phyloP scores from a whole-genome alignment of 2,888 invertebrate genomes.

The Agrochola lychnidis region DNA sequence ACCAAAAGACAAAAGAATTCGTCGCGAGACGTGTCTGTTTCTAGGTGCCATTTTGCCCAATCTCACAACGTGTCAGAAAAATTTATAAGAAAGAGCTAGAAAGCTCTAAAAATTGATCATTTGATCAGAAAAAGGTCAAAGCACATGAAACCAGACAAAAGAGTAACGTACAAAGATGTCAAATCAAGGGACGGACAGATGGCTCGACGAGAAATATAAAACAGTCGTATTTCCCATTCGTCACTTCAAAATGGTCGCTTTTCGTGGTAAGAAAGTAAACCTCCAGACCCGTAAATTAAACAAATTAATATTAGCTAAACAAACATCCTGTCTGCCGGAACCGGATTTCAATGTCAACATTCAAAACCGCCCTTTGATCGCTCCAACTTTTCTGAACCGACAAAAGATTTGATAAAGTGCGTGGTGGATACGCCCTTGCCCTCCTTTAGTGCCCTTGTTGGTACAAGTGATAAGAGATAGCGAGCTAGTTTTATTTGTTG shows the following conservation, averaged over 20 bases:
- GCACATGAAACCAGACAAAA: neutral
- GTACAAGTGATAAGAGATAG: slow-evolving; percentile 4
- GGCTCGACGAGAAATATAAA: neutral
- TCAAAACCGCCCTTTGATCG: slow-evolving; percentile 56
- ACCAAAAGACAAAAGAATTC: neutral
- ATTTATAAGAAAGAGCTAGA: neutral
- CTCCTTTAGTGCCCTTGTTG: slow-evolving; percentile 49
- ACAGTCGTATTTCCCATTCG: neutral
- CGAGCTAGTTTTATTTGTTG: neutral
- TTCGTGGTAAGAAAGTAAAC: slow-evolving; percentile 9
- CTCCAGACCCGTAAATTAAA: slow-evolving; percentile 40
- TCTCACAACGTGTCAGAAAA: neutral
- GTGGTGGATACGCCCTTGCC: slow-evolving; percentile 61
- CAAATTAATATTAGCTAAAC: slow-evolving; percentile 53
- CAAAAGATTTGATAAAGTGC: slow-evolving; percentile 73
- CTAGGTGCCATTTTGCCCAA: neutral
- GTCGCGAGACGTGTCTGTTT: neutral
- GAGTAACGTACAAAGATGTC: neutral
- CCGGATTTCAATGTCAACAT: slow-evolving; percentile 58
- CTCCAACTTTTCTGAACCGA: slow-evolving; percentile 60
- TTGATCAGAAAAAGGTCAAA: neutral
- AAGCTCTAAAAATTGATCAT: neutral
- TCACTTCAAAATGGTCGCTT: slow-evolving; percentile 14
- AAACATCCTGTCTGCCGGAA: slow-evolving; percentile 44
- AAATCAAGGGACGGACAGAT: too few relatives aligned